phyloP scores from a whole-genome alignment of 2,113 vertebrate genomes.

The Ictidomys tridecemlineatus region DNA sequence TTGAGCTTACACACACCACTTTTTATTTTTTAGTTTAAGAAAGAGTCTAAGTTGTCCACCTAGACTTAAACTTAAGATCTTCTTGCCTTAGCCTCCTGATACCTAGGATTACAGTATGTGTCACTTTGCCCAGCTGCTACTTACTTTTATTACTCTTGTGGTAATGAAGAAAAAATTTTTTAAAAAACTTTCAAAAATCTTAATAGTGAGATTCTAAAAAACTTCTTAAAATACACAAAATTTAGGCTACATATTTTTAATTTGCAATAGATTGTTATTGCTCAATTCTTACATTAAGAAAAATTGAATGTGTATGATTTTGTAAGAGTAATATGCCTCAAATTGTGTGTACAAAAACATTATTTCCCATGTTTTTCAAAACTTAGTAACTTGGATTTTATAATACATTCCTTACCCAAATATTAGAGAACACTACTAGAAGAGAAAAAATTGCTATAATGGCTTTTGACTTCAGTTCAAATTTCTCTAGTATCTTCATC shows the following conservation, averaged over 20 bases:
- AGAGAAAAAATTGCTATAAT: not conserved
- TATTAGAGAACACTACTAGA: not conserved
- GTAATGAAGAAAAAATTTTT: not conserved
- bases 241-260: slow-evolving; percentile 15
- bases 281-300: slow-evolving; percentile 2
- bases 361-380: slow-evolving; percentile 4
- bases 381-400: not conserved
- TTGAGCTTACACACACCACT: no score
- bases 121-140: no score
- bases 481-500: slow-evolving; percentile 1
- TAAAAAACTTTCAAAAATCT: not conserved
- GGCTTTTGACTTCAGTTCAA: not conserved
- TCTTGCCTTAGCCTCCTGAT: no score
- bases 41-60: no score
- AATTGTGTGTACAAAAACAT: not conserved
- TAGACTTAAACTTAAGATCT: no score
- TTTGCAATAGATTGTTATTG: not conserved
- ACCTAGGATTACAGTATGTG: no score
- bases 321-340: not conserved
- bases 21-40: no score
- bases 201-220: not conserved
- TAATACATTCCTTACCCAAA: not conserved
- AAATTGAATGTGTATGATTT: not conserved
- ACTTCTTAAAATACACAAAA: not conserved
- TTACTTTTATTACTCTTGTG: not conserved